These are phyloP conservation scores for Atherinosoma microstoma DNA, from an alignment of 2,797 vertebrate genomes.

Conservation along the genomic window DNA sequence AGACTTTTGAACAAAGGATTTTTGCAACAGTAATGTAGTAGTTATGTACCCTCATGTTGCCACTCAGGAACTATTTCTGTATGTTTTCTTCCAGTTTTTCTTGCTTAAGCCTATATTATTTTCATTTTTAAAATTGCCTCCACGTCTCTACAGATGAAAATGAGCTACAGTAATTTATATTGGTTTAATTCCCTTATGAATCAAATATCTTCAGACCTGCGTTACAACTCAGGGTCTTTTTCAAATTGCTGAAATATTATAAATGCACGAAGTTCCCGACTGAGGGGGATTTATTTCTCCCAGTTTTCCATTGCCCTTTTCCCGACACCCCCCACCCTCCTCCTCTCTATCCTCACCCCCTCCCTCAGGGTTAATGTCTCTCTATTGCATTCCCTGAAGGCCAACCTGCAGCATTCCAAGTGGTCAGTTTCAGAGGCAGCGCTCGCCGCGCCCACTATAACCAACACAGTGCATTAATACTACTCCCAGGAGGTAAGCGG, in stretches of 20 bases:
- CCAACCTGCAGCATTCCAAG: slow-evolving; percentile 73
- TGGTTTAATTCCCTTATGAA: neutral
- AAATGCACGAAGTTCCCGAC: slow-evolving; percentile 26
- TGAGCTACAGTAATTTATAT: neutral
- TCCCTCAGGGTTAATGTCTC: slow-evolving; percentile 54
- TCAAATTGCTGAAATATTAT: slow-evolving; percentile 35
- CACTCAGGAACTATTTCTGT: neutral
- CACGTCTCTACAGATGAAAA: neutral
- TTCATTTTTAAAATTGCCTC: neutral
- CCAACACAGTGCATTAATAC: slow-evolving; percentile 70
- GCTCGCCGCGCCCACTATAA: slow-evolving; percentile 43
- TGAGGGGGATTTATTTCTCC: slow-evolving; percentile 42
- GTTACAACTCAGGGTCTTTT: neutral
- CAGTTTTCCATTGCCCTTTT: slow-evolving; percentile 1
- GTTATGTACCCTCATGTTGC: neutral
- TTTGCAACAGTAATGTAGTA: neutral
- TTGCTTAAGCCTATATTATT: neutral
- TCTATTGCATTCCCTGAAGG: slow-evolving; percentile 66
- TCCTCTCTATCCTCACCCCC: slow-evolving; percentile 9
- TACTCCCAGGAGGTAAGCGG: slow-evolving; percentile 71
- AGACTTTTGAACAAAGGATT: neutral
- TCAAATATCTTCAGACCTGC: no score
- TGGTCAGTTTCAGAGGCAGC: slow-evolving; percentile 76
- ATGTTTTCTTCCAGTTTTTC: neutral
- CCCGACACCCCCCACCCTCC: neutral